Percentiles rank a stretch among this genome's conserved stretches.
Conservation (phyloP, 2,888 invertebrate species). For the Chydorus sphaericus region DNA sequence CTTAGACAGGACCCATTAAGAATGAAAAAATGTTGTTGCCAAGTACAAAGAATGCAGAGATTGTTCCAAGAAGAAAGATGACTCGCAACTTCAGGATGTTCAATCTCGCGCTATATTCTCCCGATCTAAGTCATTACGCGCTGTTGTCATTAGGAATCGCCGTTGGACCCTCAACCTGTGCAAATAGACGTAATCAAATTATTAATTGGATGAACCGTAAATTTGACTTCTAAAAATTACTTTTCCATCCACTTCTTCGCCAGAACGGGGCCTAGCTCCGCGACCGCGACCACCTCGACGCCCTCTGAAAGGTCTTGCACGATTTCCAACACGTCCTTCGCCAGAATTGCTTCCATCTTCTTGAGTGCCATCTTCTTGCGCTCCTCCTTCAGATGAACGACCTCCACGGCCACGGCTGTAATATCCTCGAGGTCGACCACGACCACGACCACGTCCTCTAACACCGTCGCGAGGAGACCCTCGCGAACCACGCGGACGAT, state of each 20-base stretch:
- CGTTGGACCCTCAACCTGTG: constrained; percentile 35
- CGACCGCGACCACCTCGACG: constrained; percentile 31
- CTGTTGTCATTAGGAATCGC: constrained; percentile 44
- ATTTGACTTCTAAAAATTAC: not conserved
- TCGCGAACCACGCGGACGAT: not conserved
- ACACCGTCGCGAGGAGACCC: not conserved
- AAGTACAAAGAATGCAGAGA: not conserved
- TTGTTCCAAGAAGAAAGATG: not conserved
- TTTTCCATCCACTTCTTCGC: not conserved
- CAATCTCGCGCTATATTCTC: not conserved
- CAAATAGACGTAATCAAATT: constrained; percentile 15
- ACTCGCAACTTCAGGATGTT: not conserved
- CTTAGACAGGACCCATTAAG: not conserved
- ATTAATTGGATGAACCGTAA: not conserved
- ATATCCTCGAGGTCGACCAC: not conserved
- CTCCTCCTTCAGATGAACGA: not conserved
- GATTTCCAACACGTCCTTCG: constrained; percentile 10
- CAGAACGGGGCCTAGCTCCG: constrained; percentile 11
- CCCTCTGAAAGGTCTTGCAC: constrained; percentile 13
- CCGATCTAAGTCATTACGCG: constrained; percentile 31
- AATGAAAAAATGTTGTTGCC: not conserved
- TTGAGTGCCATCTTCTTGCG: not conserved
- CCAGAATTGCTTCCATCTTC: constrained; percentile 8
- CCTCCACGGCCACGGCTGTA: not conserved
- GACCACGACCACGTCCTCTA: not conserved